Evolutionary conservation across 64 coral and sea anemone genomes (phyloP).

Genomic region (Montipora efflorescens): DNA sequence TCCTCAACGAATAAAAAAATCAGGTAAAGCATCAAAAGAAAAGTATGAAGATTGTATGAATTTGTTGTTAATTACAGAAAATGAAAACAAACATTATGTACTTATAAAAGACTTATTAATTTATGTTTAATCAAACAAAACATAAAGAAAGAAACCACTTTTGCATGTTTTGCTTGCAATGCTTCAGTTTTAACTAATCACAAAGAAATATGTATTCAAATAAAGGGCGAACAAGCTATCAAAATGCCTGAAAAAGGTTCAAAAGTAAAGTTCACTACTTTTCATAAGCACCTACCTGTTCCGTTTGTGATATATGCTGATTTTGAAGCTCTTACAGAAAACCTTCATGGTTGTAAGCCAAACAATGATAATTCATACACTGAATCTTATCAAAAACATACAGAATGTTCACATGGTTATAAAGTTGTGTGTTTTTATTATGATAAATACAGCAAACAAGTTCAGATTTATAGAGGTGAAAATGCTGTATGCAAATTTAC

Average conservation of each 20-base stretch:
- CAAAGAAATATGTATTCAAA: too few species aligned
- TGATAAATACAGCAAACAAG: neutral
- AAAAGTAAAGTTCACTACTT: neutral
- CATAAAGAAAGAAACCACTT: too few species aligned
- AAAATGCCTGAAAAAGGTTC: neutral
- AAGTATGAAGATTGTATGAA: too few species aligned
- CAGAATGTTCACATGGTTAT: neutral
- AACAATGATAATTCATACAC: conserved; percentile 16
- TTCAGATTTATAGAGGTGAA: conserved; percentile 27
- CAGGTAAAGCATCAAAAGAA: too few species aligned
- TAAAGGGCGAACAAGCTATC: too few species aligned
- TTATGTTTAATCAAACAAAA: too few species aligned
- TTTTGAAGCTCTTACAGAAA: neutral
- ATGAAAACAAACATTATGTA: too few species aligned
- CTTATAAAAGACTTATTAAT: too few species aligned
- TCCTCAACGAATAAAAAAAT: too few species aligned
- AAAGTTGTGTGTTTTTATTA: conserved; percentile 18
- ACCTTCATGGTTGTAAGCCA: neutral
- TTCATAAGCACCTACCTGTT: neutral
- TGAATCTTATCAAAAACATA: conserved; percentile 21
- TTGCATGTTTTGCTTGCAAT: too few species aligned
- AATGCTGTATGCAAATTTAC: conserved; percentile 17
- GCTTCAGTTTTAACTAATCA: too few species aligned
- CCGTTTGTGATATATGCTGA: conserved; percentile 12
- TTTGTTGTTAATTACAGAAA: too few species aligned